A percentile compares a stretch with the other conserved stretches of the same genome.
Conservation (phyloP, 2,797 vertebrate genomes). For the Smutsia temminckii region DNA sequence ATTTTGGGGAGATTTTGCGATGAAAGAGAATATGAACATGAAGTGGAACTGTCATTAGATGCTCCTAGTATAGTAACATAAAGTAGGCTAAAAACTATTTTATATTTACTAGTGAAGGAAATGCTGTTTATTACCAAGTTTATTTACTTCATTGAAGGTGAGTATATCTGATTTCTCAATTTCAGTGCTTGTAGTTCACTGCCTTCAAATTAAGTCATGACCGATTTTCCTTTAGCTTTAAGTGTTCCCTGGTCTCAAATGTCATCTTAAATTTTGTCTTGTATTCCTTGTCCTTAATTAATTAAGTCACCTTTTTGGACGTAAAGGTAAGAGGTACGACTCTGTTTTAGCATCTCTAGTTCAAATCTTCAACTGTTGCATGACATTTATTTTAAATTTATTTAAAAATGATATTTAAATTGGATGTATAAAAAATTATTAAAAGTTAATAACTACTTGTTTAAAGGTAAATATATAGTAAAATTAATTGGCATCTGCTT, state of each 20-base stretch:
- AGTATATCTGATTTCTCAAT: constrained; percentile 64
- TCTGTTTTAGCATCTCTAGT: not conserved
- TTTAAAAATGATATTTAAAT: not conserved
- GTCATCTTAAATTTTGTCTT: constrained; percentile 77
- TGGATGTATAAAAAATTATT: not conserved
- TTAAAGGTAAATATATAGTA: constrained; percentile 17
- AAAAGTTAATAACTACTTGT: not conserved
- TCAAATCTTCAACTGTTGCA: constrained; percentile 13
- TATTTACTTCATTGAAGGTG: constrained; percentile 51
- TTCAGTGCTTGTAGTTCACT: constrained; percentile 66
- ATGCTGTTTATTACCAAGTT: constrained; percentile 56
- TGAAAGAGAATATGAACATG: constrained; percentile 6
- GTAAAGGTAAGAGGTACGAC: not conserved
- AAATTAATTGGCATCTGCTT: constrained; percentile 6
- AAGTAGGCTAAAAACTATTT: constrained; percentile 69
- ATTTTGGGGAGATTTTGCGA: constrained; percentile 8
- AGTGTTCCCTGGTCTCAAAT: constrained; percentile 67
- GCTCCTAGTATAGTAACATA: not conserved
- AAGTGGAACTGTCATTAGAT: not conserved
- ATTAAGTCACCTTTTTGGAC: constrained; percentile 56
- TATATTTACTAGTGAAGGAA: constrained; percentile 66
- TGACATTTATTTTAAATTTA: not conserved
- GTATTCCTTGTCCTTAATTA: constrained; percentile 72
- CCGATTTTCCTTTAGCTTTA: constrained; percentile 72
- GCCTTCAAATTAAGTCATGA: constrained; percentile 80